A percentile compares a stretch with the other conserved stretches of the same genome.
These are phyloP conservation scores for Polyommatus iphigenia DNA, from an alignment of 2,888 invertebrate genomes.

Conservation along the genomic window DNA sequence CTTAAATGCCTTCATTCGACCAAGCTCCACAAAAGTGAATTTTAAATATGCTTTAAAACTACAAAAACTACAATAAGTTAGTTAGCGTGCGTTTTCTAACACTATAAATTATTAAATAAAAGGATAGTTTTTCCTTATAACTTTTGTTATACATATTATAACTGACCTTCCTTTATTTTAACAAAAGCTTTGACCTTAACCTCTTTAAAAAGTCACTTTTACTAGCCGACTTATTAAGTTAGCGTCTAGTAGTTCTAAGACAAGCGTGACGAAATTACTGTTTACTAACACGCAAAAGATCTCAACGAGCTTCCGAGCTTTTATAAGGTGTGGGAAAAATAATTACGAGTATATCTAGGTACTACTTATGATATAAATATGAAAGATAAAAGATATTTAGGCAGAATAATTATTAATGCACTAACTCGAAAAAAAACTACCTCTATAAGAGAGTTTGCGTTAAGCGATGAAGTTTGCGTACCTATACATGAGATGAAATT, in stretches of 20 bases:
- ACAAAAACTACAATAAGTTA: not conserved
- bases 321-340: not conserved
- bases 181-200: not conserved
- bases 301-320: not conserved
- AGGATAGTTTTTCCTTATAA: too few species aligned
- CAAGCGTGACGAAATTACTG: not conserved
- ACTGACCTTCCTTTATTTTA: not conserved
- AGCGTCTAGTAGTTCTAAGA: not conserved
- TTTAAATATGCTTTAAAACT: not conserved
- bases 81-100: not conserved
- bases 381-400: too few species aligned
- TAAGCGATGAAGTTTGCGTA: too few species aligned
- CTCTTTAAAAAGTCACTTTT: not conserved
- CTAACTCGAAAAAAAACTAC: too few species aligned
- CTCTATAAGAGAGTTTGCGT: too few species aligned
- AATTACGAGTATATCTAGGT: too few species aligned
- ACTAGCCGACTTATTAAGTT: not conserved
- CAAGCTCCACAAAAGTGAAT: conserved; percentile 4
- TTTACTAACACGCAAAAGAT: not conserved
- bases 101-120: not conserved
- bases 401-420: too few species aligned
- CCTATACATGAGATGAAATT: too few species aligned
- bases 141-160: too few species aligned
- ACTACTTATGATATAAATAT: too few species aligned
- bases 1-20: conserved; percentile 1